Evolutionary conservation across 2,797 vertebrate genomes (phyloP).

Genomic region (Thamnophis elegans): DNA sequence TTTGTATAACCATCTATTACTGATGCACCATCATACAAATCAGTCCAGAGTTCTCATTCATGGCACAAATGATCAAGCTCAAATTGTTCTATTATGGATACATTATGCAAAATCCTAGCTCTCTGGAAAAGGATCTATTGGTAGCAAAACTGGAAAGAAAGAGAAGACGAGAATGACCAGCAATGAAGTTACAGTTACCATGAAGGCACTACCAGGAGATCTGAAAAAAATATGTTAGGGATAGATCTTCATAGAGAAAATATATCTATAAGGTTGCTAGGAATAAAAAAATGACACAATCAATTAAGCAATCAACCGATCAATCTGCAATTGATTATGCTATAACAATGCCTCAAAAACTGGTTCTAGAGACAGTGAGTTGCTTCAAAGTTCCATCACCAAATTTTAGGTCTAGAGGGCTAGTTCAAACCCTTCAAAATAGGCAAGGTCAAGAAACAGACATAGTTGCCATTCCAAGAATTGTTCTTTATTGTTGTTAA

Average conservation of each 20-base stretch:
- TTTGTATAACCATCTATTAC: not conserved
- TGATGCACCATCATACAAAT: not conserved
- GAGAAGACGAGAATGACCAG: not conserved
- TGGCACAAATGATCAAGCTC: not conserved
- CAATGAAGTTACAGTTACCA: not conserved
- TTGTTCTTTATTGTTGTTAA: not conserved
- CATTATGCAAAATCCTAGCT: not conserved
- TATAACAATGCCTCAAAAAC: not conserved
- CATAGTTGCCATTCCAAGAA: not conserved
- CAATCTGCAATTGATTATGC: not conserved
- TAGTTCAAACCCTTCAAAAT: not conserved
- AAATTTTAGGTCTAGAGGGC: not conserved
- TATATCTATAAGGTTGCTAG: not conserved
- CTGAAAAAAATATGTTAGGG: not conserved
- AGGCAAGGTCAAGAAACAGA: not conserved
- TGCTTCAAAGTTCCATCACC: not conserved
- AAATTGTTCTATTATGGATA: not conserved
- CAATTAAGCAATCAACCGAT: not conserved
- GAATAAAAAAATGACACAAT: not conserved
- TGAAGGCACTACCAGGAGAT: not conserved
- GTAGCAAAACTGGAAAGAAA: not conserved
- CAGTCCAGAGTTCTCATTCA: not conserved
- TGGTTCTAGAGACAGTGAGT: not conserved
- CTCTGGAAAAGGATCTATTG: not conserved
- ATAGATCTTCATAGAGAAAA: not conserved